Evolutionary conservation across 2,113 vertebrate genomes (phyloP).

Genomic region (Leucopsar rothschildi): DNA sequence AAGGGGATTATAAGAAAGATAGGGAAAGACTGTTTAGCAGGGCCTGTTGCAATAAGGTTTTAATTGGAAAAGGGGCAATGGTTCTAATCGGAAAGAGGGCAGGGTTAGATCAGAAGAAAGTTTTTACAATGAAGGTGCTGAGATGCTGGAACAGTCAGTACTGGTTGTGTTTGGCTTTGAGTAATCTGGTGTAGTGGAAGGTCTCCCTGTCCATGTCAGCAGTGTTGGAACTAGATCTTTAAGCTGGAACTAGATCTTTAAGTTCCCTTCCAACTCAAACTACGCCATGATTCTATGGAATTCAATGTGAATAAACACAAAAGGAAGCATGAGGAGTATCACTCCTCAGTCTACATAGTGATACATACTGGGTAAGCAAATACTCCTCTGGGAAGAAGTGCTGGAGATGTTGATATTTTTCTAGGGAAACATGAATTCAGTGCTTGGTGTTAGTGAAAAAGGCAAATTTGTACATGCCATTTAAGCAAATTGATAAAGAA

Average conservation of each 20-base stretch:
- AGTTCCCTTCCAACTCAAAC: background rate
- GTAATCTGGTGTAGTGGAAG: background rate
- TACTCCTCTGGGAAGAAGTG: background rate
- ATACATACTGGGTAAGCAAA: background rate
- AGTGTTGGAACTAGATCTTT: background rate
- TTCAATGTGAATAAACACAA: background rate
- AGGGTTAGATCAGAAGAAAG: background rate
- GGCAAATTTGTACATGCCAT: background rate
- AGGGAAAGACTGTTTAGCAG: background rate
- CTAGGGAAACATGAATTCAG: background rate
- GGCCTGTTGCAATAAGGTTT: background rate
- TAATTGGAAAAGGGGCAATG: background rate
- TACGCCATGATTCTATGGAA: background rate
- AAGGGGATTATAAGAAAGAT: background rate
- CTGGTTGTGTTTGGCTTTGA: background rate
- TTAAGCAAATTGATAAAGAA: background rate
- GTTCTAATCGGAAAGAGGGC: background rate
- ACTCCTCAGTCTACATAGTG: background rate
- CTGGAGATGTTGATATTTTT: background rate
- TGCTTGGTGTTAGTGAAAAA: background rate
- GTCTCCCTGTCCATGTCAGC: background rate
- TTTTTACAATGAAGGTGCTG: background rate
- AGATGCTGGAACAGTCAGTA: background rate
- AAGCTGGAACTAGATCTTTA: background rate
- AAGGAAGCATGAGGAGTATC: background rate